Conservation (phyloP, 2,888 invertebrate species). For the Halictus ligatus region DNA sequence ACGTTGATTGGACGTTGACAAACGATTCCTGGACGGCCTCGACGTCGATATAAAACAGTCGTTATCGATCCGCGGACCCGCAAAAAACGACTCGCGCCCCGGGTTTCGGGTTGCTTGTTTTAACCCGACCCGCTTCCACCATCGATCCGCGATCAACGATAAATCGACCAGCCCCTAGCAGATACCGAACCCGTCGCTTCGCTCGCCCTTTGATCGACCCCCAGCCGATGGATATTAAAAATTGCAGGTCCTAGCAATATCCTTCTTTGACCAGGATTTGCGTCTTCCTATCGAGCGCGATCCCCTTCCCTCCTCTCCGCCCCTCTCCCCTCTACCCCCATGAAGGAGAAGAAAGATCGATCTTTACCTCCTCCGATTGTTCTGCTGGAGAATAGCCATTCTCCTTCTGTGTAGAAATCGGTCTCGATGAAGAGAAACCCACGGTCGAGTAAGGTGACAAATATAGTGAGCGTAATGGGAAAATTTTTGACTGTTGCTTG, state of each 20-base stretch:
- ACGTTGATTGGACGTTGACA: slow-evolving; percentile 82
- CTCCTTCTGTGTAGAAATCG: not conserved
- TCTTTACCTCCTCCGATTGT: not conserved
- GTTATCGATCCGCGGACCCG: slow-evolving; percentile 73
- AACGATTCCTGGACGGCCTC: slow-evolving; percentile 74
- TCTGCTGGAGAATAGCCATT: not conserved
- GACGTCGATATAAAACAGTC: slow-evolving; percentile 77
- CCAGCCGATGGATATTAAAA: slow-evolving; percentile 33
- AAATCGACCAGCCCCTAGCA: not conserved
- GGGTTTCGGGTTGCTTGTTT: slow-evolving; percentile 21
- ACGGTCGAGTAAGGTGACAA: not conserved
- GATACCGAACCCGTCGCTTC: not conserved
- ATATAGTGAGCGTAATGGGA: not conserved
- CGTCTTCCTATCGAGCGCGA: slow-evolving; percentile 4
- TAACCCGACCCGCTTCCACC: not conserved
- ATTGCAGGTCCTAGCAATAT: slow-evolving; percentile 10
- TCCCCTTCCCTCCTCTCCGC: no score
- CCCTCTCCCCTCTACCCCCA: not conserved
- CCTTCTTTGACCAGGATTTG: not conserved
- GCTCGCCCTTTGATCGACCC: slow-evolving; percentile 12
- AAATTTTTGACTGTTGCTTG: no score
- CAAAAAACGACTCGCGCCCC: slow-evolving; percentile 49
- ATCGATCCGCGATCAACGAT: slow-evolving; percentile 13
- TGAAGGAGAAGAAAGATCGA: not conserved
- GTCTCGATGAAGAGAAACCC: not conserved